Evolutionary conservation across 37 sponge, comb jelly and placozoan species (phyloP), one percentile per base, ranked within the genome.

Genomic region (Oscarella lobularis): DNA sequence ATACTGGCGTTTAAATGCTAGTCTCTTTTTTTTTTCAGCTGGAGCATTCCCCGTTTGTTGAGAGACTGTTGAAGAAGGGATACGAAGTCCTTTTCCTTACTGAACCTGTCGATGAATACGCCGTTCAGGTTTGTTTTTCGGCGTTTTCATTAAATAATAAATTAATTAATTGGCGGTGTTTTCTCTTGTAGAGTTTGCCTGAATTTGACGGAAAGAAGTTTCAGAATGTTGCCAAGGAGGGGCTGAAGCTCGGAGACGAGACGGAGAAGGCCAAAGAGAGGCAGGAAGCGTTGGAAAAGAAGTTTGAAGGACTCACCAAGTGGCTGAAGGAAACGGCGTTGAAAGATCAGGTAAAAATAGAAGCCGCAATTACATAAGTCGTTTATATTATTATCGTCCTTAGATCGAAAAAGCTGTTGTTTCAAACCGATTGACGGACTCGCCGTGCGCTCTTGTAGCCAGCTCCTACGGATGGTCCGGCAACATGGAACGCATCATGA

Each of bases 221-320:
- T 83, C 92, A 91, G 84, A 94, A 98, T 70, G 92, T 88, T 31
- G 99, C 99, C 39, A 98, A 98, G 84, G 99, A 98, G 69, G 95
- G 95, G 31, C 76, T 98, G 36, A 84, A 83, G 76, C 79, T 94
- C 39, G 73, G 77, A 1, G 99, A 98, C 31, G 89, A 94, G 67
- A 78, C 83, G 2, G 87, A 90, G 35, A 70, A 79, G 38, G 85
- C 80, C 2, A 98, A 98, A 75, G 90, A 98, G 48, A 74, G 81
- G 41, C 66, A 88, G 31, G 90, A 93, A 74, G 84, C 73, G 31
- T 48, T 91, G 48, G 77, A 80, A 67, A 83, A 88, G 80, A 67
- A 74, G 3, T 90, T 81, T 83, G 82, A 98, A 66, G 87, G 87
- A 5, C 87, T 98, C 37, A 91, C 95, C 0, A 74, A 73, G 0